A percentile compares a stretch with the other conserved stretches of the same genome.
Evolutionary conservation across 2,113 vertebrate genomes (phyloP).

Genomic region (Myrmecophaga tridactyla): DNA sequence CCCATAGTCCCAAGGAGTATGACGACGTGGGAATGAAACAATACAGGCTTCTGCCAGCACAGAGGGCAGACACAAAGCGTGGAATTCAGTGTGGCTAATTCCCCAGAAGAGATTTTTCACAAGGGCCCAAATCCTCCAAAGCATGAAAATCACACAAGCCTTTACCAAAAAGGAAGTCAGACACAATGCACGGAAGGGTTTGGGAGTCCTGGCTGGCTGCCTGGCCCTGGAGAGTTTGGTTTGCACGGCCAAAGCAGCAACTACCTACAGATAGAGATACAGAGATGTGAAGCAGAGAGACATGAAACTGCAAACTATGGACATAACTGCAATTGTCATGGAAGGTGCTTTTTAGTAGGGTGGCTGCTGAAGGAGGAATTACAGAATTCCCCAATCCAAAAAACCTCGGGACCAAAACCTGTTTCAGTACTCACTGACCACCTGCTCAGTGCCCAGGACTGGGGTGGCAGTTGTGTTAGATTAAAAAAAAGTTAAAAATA

Average conservation of each 20-base stretch:
- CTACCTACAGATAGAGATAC: not conserved
- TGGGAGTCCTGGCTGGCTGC: conserved; percentile 19
- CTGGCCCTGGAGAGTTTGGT: not conserved
- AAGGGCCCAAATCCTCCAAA: conserved; percentile 64
- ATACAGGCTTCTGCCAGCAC: conserved; percentile 38
- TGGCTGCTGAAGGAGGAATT: not conserved
- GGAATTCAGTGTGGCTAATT: conserved; percentile 63
- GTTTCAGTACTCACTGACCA: not conserved
- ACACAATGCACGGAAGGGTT: conserved; percentile 62
- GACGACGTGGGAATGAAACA: conserved; percentile 33
- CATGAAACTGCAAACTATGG: not conserved
- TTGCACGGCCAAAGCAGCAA: not conserved
- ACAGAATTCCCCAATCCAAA: not conserved
- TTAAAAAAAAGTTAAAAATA: not conserved
- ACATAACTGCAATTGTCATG: not conserved
- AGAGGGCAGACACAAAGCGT: conserved; percentile 41
- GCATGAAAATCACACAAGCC: conserved; percentile 59
- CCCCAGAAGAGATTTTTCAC: conserved; percentile 67
- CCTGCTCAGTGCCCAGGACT: not conserved
- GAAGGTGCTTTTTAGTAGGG: not conserved
- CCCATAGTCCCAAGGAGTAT: not conserved
- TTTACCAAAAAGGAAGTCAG: conserved; percentile 55
- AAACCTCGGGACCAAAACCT: not conserved
- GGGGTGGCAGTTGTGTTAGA: not conserved
- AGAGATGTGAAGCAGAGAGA: not conserved